Percentiles rank a stretch among this genome's conserved stretches.
phyloP scores from a whole-genome alignment of 2,113 vertebrate genomes.

The Phoenicopterus ruber region DNA sequence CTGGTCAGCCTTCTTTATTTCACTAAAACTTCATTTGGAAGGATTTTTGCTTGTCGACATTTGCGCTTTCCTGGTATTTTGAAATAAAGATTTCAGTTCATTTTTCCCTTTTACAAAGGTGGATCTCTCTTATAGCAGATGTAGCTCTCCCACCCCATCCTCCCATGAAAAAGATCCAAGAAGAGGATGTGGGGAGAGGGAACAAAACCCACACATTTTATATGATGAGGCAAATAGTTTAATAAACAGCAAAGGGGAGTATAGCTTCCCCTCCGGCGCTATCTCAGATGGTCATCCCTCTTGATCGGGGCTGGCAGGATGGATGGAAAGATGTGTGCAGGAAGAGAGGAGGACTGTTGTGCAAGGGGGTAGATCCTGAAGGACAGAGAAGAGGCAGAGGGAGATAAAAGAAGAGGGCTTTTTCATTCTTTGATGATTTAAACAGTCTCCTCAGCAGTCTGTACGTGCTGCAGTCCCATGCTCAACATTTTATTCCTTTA shows the following conservation, averaged over 20 bases:
- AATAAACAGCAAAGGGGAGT: background rate
- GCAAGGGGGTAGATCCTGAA: background rate
- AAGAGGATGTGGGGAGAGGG: background rate
- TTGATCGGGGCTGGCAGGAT: background rate
- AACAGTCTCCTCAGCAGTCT: background rate
- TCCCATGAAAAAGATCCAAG: background rate
- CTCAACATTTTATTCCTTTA: background rate
- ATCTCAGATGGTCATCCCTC: background rate
- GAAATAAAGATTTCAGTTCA: background rate
- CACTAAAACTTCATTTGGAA: background rate
- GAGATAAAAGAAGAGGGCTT: background rate
- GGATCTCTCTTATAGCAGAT: background rate
- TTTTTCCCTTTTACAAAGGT: background rate
- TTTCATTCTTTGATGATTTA: background rate
- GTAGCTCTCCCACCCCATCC: background rate
- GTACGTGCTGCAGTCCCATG: background rate
- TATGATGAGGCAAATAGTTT: background rate
- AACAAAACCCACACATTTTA: background rate
- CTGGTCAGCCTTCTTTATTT: background rate
- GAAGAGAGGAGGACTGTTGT: background rate
- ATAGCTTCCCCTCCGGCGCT: fast-evolving
- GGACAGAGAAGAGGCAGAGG: background rate
- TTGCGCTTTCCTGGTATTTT: background rate
- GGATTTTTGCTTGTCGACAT: background rate
- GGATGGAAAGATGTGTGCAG: background rate